Base-by-base conservation (phyloP, 2,113 vertebrate genomes). In the Bufo bufo region DNA sequence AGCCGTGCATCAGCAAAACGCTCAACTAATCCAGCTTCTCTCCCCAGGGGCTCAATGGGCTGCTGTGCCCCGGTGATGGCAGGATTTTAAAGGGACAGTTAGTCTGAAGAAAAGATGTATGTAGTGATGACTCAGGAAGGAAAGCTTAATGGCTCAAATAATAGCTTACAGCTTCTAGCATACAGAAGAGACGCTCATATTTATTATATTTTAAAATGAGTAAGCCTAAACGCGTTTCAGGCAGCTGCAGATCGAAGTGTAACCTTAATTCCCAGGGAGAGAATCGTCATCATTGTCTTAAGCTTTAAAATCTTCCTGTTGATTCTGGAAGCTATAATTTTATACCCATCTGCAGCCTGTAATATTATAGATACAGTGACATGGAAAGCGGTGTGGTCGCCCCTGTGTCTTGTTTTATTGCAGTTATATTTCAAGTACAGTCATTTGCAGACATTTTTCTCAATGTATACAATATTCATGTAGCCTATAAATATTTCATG, bases 1-100 rank as follows among this genome's bases (percentile, higher is more conserved):
- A 78, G 75, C 59, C 59, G 75, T 63, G 56, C 75, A 78, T 86
- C 75, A 78, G 75, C 75, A 77, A 65, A 65, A 50, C 66, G n/a
- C 33, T 23, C 56, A 20, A 79, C 45, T 65, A 78, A 78, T 66
- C 75, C 75, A 23, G 74, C 61, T 52, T 11, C 85, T 79, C 85
- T 86, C 85, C 58, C 85, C 47, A 33, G 85, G 84, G 84, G 20
- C 56, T 77, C 33, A 69, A 61, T 83, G 81, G 58, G 61, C 81
- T 83, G 61, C 81, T 83, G 49, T 84, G 63, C 47, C 82, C 20
- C 13, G 20, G 50, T 49, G 63, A 71, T 69, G 63, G 63, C n/a
- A 81, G 33, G 54, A 16, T 59, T 81, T 79, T 81, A 81, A 81
- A 81, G 78, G 82, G 82, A 69, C 47, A 69, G 63, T 43, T 71